Base-by-base conservation (phyloP, 1,140 invertebrate genomes). In the Drosophila bifasciata region DNA sequence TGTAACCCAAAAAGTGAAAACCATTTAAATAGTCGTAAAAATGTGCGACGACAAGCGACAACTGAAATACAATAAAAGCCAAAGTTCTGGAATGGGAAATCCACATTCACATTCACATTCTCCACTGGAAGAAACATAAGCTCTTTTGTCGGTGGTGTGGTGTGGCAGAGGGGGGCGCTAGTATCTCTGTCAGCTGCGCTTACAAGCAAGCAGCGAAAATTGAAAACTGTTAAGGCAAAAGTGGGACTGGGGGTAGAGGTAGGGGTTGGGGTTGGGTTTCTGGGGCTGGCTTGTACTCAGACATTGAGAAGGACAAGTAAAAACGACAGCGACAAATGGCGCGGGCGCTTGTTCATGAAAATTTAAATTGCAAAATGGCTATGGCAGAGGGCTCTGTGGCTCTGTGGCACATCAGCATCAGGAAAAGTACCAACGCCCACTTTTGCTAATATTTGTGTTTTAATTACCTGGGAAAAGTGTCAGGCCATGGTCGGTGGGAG, bases 291-390 rank as follows among this genome's bases (percentile, higher is more conserved):
- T 52, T 15, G 15, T 28, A 44, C 48, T 1, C 44, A 46, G 68
- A 60, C 56, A 60, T 36, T 23, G 53, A 69, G 43, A 23, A 23
- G 43, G 53, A 74, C 55, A 50, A 44, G 13, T 7, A 36, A 53
- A 56, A 64, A 59, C 57, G 72, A 78, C 72, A 75, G 75, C 71
- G 64, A 77, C 75, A 77, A 77, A 77, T 77, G 75, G 71, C 66
- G 11, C 32, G 11, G 75, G 55, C 56, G 67, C 74, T 77, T 77
- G 75, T 77, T 77, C 75, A 78, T 78, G 76, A 78, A 78, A 78
- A 78, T 78, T 78, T 78, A 78, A 78, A 78, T 78, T 78, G 76
- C 76, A 71, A 78, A 78, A 76, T 75, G 72, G 67, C 56, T 67
- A 66, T 67, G 71, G 6, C 23, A 25, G n/a, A n/a, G n/a, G n/a